These are phyloP conservation scores for Lagodon rhomboides DNA, from an alignment of 2,797 vertebrate species.

Conservation along the genomic window DNA sequence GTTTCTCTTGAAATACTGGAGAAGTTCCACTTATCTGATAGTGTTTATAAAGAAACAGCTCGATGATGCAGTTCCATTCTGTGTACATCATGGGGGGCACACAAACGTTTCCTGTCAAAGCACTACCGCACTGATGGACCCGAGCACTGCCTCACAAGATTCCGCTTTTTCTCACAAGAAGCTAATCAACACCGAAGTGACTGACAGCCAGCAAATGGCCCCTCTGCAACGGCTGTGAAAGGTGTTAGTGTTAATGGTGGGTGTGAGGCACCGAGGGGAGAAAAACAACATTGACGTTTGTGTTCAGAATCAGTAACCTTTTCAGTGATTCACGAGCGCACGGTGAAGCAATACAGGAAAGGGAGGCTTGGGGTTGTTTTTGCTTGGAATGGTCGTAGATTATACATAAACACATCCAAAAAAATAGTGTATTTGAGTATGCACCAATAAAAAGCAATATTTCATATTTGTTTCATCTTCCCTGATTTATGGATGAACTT, in stretches of 20 bases:
- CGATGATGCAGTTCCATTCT: constrained; percentile 1
- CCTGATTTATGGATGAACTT: not conserved
- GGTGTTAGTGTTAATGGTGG: constrained; percentile 37
- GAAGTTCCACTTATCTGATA: not conserved
- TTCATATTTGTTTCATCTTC: not conserved
- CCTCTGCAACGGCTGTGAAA: constrained; percentile 34
- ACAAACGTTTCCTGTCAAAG: constrained; percentile 20
- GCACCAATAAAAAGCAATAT: not conserved
- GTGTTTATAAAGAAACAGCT: constrained; percentile 19
- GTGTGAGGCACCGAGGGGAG: not conserved
- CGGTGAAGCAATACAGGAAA: not conserved
- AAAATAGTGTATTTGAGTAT: not conserved
- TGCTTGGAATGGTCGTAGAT: not conserved
- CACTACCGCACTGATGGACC: constrained; percentile 4
- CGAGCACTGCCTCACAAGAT: not conserved
- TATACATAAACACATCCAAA: constrained; percentile 6
- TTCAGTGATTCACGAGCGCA: constrained; percentile 31
- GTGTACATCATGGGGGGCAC: not conserved
- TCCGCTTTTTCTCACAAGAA: constrained; percentile 13
- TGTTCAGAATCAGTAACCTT: constrained; percentile 30
- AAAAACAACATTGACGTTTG: constrained; percentile 23
- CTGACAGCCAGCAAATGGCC: constrained; percentile 42
- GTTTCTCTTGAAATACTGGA: too few species aligned
- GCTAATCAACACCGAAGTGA: constrained; percentile 45
- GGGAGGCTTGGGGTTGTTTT: constrained; percentile 14